Conservation (phyloP, 2,797 vertebrate genomes). For the Tragopan temminckii region DNA sequence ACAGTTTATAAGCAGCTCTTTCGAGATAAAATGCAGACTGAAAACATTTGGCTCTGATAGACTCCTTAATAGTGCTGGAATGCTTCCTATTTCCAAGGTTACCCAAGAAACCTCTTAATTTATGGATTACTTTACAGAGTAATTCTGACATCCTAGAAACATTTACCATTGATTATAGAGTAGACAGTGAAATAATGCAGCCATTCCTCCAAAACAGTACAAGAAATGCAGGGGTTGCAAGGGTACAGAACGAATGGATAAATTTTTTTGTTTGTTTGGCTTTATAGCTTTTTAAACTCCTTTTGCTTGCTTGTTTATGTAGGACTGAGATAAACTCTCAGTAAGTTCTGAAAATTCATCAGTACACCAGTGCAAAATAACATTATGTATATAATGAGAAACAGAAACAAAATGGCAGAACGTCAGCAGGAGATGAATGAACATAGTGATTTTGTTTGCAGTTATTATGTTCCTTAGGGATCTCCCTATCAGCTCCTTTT, state of each 20-base stretch:
- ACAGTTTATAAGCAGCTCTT: background rate
- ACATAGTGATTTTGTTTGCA: fast-evolving
- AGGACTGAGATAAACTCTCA: fast-evolving
- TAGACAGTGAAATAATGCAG: background rate
- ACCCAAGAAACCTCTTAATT: background rate
- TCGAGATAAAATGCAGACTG: background rate
- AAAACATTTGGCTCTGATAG: background rate
- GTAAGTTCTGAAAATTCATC: background rate
- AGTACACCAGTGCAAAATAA: background rate
- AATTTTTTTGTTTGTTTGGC: fast-evolving
- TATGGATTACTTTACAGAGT: background rate
- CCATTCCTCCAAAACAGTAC: background rate
- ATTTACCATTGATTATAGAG: background rate
- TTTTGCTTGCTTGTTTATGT: background rate
- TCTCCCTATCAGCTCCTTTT: background rate
- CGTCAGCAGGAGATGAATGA: background rate
- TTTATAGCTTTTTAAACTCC: fast-evolving
- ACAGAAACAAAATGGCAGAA: background rate
- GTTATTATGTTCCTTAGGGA: background rate
- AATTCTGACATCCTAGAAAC: background rate
- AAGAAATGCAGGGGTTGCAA: background rate
- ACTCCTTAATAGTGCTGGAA: background rate
- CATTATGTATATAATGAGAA: background rate
- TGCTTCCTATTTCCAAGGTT: background rate
- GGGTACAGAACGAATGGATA: background rate